Percentiles rank a stretch among this genome's conserved stretches.
phyloP scores from a whole-genome alignment of 2,888 invertebrate species.

The Tricholauxania praeusta region DNA sequence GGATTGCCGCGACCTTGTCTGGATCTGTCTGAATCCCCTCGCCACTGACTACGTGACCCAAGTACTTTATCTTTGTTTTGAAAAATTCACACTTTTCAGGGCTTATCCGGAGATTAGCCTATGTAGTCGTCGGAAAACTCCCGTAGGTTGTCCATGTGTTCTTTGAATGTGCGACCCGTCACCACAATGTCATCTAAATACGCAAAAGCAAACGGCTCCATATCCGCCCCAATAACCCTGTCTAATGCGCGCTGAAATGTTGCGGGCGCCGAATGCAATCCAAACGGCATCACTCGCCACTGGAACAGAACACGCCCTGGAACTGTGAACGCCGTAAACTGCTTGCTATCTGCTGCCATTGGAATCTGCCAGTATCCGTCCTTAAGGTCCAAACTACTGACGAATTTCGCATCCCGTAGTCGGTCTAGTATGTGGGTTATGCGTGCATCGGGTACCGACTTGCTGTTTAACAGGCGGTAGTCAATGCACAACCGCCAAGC shows the following conservation, averaged over 20 bases:
- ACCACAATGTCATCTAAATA: slow-evolving; percentile 34
- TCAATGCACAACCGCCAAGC: too few species aligned
- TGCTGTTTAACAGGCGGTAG: slow-evolving; percentile 16
- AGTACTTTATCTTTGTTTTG: too few species aligned
- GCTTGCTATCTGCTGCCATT: background rate
- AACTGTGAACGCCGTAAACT: slow-evolving; percentile 29
- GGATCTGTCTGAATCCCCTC: too few species aligned
- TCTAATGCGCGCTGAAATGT: too few species aligned
- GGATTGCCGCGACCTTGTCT: too few species aligned
- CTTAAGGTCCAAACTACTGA: slow-evolving; percentile 18
- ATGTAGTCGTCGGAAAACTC: slow-evolving; percentile 1
- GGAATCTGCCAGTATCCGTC: slow-evolving; percentile 40
- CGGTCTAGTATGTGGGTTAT: slow-evolving; percentile 32
- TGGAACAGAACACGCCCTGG: slow-evolving; percentile 30
- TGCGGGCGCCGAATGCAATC: slow-evolving; percentile 32
- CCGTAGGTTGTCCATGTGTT: too few species aligned
- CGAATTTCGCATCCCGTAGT: slow-evolving; percentile 26
- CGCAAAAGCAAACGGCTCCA: slow-evolving; percentile 11
- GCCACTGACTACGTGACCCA: too few species aligned
- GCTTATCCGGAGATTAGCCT: slow-evolving; percentile 4
- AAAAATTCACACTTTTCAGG: slow-evolving; percentile 28
- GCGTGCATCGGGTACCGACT: slow-evolving; percentile 31
- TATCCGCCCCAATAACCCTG: too few species aligned
- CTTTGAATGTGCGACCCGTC: too few species aligned
- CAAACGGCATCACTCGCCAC: slow-evolving; percentile 39